A percentile compares a stretch with the other conserved stretches of the same genome.
These are phyloP conservation scores for Ictalurus furcatus DNA, from an alignment of 2,113 vertebrate species.

Conservation along the genomic window DNA sequence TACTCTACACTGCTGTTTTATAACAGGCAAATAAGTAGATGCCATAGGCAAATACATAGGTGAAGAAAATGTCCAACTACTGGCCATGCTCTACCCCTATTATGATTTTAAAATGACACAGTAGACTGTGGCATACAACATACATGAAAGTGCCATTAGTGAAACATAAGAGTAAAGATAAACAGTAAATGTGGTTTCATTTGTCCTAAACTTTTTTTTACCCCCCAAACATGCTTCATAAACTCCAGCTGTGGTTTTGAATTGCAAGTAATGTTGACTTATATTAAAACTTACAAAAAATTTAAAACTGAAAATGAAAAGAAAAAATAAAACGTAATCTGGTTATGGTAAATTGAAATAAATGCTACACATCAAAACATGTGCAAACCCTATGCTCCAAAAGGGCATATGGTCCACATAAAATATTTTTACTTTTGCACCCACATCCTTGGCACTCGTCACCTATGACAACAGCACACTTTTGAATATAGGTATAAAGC, in stretches of 20 bases:
- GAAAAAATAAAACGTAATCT: neutral
- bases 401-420: neutral
- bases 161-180: neutral
- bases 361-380: neutral
- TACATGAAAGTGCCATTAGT: neutral
- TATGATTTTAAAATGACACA: constrained; percentile 29
- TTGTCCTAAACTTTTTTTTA: neutral
- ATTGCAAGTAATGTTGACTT: neutral
- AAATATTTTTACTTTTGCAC: neutral
- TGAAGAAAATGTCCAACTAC: constrained; percentile 6
- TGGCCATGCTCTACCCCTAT: neutral
- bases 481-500: neutral
- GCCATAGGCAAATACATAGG: constrained; percentile 9
- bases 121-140: constrained; percentile 6
- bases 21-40: neutral
- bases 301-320: neutral
- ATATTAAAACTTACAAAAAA: neutral
- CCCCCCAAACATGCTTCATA: neutral
- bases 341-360: neutral
- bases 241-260: neutral
- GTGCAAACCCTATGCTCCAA: neutral
- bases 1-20: constrained; percentile 1
- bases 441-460: neutral
- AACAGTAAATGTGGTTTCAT: neutral
- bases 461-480: neutral